A percentile compares a stretch with the other conserved stretches of the same genome.
phyloP scores from a whole-genome alignment of 2,797 vertebrate species.

The Coccyzus lansbergi region DNA sequence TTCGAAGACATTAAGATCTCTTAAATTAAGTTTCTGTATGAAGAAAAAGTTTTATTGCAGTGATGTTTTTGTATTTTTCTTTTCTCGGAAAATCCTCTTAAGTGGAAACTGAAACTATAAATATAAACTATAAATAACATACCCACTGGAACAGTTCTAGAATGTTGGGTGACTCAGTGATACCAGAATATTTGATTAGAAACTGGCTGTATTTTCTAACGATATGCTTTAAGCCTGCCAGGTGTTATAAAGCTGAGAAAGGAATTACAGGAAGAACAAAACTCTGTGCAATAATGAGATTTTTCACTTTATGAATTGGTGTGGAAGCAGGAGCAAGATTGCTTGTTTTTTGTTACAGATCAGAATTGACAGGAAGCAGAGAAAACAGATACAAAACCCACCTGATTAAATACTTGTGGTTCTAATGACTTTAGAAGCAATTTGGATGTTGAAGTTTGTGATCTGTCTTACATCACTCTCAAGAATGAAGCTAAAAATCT shows the following conservation, averaged over 20 bases:
- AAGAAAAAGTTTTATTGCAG: neutral
- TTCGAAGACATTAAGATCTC: neutral
- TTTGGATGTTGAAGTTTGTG: neutral
- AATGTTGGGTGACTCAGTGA: neutral
- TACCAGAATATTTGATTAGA: neutral
- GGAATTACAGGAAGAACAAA: neutral
- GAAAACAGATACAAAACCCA: neutral
- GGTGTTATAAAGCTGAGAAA: neutral
- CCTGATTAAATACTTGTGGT: neutral
- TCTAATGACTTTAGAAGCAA: neutral
- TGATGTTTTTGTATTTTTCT: neutral
- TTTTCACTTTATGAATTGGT: neutral
- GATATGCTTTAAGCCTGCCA: neutral
- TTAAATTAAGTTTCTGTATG: neutral
- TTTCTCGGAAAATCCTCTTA: neutral
- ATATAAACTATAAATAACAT: neutral
- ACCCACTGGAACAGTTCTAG: neutral
- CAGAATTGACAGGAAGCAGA: neutral
- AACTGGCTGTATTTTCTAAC: neutral
- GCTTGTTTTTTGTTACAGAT: neutral
- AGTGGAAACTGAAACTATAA: neutral
- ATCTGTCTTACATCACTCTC: no score
- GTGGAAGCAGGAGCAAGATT: neutral
- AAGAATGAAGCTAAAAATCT: no score
- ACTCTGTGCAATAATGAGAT: neutral